Evolutionary conservation across 2,113 vertebrate species (phyloP).

Genomic region (Tamias sibiricus): DNA sequence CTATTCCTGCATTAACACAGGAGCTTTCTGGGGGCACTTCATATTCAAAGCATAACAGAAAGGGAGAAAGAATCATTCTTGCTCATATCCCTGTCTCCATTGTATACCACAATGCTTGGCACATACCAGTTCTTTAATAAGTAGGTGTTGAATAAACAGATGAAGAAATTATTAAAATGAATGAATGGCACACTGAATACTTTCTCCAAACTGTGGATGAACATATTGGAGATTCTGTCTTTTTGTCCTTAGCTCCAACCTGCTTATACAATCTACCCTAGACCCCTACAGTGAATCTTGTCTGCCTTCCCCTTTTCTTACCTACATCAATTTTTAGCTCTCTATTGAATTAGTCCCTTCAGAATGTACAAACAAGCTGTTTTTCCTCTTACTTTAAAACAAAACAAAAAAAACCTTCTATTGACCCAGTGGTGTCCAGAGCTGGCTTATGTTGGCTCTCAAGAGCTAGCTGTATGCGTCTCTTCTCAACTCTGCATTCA

Average conservation of each 20-base stretch:
- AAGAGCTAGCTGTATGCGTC: background rate
- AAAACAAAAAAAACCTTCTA: constrained; percentile 46
- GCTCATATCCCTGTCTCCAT: background rate
- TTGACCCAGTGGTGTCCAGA: background rate
- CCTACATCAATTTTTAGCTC: background rate
- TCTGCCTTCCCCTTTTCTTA: background rate
- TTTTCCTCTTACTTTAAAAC: constrained; percentile 5
- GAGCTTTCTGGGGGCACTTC: too few species aligned
- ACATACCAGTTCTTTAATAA: background rate
- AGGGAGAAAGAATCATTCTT: background rate
- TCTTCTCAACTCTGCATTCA: background rate
- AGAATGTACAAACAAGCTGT: background rate
- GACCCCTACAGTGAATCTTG: background rate
- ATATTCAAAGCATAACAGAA: too few species aligned
- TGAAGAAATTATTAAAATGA: background rate
- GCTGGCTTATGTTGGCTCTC: background rate
- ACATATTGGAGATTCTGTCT: background rate
- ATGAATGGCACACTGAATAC: background rate
- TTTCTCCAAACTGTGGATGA: background rate
- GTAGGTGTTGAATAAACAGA: background rate
- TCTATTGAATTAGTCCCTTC: background rate
- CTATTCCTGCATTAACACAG: too few species aligned
- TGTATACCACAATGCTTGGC: background rate
- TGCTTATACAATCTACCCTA: background rate
- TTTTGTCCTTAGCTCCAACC: background rate